Evolutionary conservation across 1,140 invertebrate genomes (phyloP).

Genomic region (Macrotrachela quadricornifera): DNA sequence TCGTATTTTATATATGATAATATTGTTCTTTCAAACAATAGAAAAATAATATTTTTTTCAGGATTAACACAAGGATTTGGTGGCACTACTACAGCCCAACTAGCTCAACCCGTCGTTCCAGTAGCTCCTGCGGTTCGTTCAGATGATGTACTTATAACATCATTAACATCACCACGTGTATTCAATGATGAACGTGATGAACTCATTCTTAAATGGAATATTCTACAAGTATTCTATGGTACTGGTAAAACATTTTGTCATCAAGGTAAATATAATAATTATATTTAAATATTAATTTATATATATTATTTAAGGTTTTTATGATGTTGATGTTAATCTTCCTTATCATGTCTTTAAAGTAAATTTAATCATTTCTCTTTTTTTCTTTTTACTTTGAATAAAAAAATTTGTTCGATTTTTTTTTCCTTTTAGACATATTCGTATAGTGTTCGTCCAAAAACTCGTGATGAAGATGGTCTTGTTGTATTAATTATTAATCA

Average conservation of each 20-base stretch:
- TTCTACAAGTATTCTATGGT: slow-evolving; percentile 77
- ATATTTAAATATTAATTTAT: too few relatives aligned
- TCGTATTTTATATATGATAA: not conserved
- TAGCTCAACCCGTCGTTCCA: slow-evolving; percentile 6
- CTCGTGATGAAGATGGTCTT: slow-evolving; percentile 62
- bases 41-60: slow-evolving; percentile 11
- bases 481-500: slow-evolving; percentile 61
- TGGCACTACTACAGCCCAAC: slow-evolving; percentile 13
- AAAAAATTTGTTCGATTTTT: too few relatives aligned
- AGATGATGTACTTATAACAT: slow-evolving; percentile 20
- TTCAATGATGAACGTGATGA: slow-evolving; percentile 77
- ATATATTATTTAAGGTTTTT: too few relatives aligned
- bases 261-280: too few relatives aligned
- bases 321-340: too few relatives aligned
- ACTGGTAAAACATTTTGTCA: slow-evolving; percentile 40
- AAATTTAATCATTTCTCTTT: too few relatives aligned
- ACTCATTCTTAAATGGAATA: slow-evolving; percentile 73
- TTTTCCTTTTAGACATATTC: slow-evolving; percentile 43
- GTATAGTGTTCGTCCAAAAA: slow-evolving; percentile 56
- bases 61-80: slow-evolving; percentile 11
- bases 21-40: not conserved
- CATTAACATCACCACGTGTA: slow-evolving; percentile 57
- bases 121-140: slow-evolving; percentile 7
- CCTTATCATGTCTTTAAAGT: too few relatives aligned
- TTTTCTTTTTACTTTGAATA: too few relatives aligned